Conservation (phyloP, 1,140 invertebrate species). For the Mycetomoellerius zeteki region DNA sequence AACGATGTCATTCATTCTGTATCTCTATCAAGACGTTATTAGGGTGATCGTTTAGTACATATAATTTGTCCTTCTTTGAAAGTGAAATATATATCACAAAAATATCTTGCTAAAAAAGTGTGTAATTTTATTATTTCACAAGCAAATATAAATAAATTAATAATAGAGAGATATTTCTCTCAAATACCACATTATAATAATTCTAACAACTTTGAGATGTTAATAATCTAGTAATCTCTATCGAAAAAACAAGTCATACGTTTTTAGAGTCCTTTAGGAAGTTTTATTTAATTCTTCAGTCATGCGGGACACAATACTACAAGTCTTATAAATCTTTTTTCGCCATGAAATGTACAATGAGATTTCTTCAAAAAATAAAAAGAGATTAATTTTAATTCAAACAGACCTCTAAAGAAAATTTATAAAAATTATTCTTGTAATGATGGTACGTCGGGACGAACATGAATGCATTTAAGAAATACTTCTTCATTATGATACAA, state of each 20-base stretch:
- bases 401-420: background rate
- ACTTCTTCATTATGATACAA: conserved; percentile 40
- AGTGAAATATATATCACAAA: background rate
- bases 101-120: background rate
- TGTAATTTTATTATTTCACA: background rate
- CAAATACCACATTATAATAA: conserved; percentile 21
- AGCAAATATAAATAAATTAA: background rate
- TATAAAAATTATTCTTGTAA: background rate
- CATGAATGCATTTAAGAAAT: conserved; percentile 16
- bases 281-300: background rate
- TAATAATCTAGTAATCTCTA: conserved; percentile 2
- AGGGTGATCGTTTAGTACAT: background rate
- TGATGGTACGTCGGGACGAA: background rate
- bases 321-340: conserved; percentile 43
- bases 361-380: background rate
- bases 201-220: conserved; percentile 29
- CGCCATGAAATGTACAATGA: background rate
- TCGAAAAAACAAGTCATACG: background rate
- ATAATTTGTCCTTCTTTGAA: background rate
- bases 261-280: conserved; percentile 27
- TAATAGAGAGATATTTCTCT: background rate
- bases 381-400: background rate
- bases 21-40: conserved; percentile 46
- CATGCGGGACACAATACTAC: conserved; percentile 17
- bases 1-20: conserved; percentile 23